Evolutionary conservation across 92 coral and sea anemone genomes (phyloP).

Genomic region (Phenganax stokvisi): DNA sequence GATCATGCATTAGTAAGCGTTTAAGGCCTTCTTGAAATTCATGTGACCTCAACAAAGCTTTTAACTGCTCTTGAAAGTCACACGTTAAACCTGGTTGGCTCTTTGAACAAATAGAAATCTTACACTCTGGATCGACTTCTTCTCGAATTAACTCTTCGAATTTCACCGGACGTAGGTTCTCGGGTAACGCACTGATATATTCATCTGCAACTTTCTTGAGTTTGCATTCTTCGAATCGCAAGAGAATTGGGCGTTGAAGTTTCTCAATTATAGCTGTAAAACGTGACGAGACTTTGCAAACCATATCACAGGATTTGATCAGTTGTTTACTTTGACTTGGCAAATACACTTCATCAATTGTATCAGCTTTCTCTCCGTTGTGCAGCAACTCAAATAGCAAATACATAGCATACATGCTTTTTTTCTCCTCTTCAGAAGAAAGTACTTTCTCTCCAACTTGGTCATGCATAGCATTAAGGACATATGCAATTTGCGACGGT

Average conservation of each 20-base stretch:
- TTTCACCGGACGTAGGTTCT: slow-evolving; percentile 13
- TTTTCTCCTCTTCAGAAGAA: slow-evolving; percentile 75
- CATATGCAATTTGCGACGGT: slow-evolving; percentile 70
- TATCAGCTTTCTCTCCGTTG: background rate
- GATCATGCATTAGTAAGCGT: slow-evolving; percentile 31
- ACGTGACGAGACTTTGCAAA: slow-evolving; percentile 28
- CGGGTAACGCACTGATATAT: slow-evolving; percentile 18
- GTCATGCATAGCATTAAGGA: slow-evolving; percentile 69
- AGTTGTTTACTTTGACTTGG: slow-evolving; percentile 20
- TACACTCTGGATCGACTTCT: slow-evolving; percentile 27
- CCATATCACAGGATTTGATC: slow-evolving; percentile 25
- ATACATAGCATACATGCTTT: slow-evolving; percentile 73
- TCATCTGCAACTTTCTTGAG: slow-evolving; percentile 1
- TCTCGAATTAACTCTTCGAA: slow-evolving; percentile 25
- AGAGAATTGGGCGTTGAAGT: slow-evolving; percentile 18
- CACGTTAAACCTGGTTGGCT: slow-evolving; percentile 7
- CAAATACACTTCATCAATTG: slow-evolving; percentile 17
- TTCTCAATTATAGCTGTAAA: background rate
- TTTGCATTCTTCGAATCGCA: slow-evolving; percentile 28
- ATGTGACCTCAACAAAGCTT: slow-evolving; percentile 12
- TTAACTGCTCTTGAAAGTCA: slow-evolving; percentile 6
- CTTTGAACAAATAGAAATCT: slow-evolving; percentile 16
- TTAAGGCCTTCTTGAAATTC: slow-evolving; percentile 38
- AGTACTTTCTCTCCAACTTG: slow-evolving; percentile 72
- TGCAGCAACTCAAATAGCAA: slow-evolving; percentile 50